Conservation (phyloP, 2,888 invertebrate species). For the Dermolepida albohirtum region DNA sequence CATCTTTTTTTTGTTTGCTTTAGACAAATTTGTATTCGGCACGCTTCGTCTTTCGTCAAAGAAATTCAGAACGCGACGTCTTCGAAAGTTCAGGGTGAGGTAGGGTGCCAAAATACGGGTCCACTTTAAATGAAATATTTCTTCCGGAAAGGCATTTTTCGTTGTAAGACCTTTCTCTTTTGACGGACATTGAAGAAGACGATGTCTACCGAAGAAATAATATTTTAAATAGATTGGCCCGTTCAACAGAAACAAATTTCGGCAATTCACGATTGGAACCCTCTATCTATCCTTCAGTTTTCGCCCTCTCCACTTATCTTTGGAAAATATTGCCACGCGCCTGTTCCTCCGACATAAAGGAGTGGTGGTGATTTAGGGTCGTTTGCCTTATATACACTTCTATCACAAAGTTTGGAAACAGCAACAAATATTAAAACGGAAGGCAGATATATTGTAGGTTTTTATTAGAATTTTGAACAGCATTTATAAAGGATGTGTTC, state of each 20-base stretch:
- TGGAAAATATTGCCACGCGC: background rate
- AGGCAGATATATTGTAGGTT: no score
- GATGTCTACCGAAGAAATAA: conserved; percentile 23
- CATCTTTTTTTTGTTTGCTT: no score
- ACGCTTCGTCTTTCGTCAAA: no score
- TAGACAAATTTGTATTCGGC: no score
- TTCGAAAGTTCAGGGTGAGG: background rate
- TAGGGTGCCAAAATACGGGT: background rate
- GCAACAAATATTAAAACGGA: no score
- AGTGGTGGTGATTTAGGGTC: conserved; percentile 5
- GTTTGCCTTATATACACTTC: conserved; percentile 1
- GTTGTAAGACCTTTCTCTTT: conserved; percentile 9
- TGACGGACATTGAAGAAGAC: conserved; percentile 24
- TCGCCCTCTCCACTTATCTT: conserved; percentile 1
- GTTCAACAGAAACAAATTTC: conserved; percentile 33
- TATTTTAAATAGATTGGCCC: conserved; percentile 35
- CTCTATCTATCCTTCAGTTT: no score
- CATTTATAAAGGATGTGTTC: no score
- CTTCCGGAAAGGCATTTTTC: conserved; percentile 30
- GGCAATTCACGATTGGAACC: conserved; percentile 18
- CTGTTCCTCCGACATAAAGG: background rate
- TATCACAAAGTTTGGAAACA: no score
- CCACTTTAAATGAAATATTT: conserved; percentile 33
- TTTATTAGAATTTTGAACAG: no score
- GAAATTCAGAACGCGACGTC: no score